Evolutionary conservation across 1,140 invertebrate genomes (phyloP).

Genomic region (Drosophila pseudoobscura): DNA sequence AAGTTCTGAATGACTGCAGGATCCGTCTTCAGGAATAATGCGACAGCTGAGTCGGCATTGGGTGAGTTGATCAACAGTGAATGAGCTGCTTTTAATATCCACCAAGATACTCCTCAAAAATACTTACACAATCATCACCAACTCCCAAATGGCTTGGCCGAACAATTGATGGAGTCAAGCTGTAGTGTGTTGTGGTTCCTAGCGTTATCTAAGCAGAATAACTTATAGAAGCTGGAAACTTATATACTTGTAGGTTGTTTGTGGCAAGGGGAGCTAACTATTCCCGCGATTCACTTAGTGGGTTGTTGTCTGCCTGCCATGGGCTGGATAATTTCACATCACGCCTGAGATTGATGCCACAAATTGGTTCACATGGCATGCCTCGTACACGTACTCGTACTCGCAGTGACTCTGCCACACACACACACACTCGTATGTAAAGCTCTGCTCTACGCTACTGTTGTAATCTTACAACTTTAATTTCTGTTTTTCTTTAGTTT

Average conservation of each 20-base stretch:
- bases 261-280: background rate
- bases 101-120: too few relatives aligned
- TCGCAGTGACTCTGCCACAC: background rate
- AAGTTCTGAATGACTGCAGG: too few relatives aligned
- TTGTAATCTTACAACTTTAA: conserved; percentile 78
- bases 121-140: too few relatives aligned
- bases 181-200: background rate
- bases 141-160: background rate
- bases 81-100: too few relatives aligned
- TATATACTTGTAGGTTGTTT: background rate
- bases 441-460: conserved; percentile 35
- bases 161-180: conserved; percentile 24
- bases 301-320: background rate
- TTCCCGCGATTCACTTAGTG: conserved; percentile 43
- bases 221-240: conserved; percentile 5
- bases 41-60: too few relatives aligned
- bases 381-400: conserved; percentile 10
- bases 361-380: conserved; percentile 82
- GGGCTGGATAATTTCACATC: conserved; percentile 73
- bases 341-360: conserved; percentile 83
- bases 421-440: background rate
- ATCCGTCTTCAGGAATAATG: too few relatives aligned
- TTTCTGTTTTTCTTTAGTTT: conserved; percentile 74
- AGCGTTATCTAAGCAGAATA: conserved; percentile 32
- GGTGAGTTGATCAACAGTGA: too few relatives aligned